Evolutionary conservation across 2,113 vertebrate species (phyloP).

Genomic region (Tympanuchus pallidicinctus): DNA sequence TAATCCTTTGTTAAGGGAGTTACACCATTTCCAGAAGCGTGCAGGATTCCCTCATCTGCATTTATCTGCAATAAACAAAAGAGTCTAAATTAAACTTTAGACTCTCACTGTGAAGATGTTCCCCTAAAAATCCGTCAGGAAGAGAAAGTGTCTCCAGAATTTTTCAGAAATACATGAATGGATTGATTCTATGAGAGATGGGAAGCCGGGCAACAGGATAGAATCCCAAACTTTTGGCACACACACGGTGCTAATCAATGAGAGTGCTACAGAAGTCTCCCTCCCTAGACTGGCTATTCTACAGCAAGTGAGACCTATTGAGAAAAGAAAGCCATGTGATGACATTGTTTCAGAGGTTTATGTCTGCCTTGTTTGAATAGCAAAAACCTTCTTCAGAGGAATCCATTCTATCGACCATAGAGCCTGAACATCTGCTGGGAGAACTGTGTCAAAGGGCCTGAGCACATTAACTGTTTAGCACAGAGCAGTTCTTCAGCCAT

Average conservation of each 20-base stretch:
- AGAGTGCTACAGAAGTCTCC: neutral
- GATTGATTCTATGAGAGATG: neutral
- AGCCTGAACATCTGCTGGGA: neutral
- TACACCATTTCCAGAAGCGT: slow-evolving; percentile 70
- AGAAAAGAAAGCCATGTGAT: slow-evolving; percentile 20
- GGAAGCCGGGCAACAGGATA: neutral
- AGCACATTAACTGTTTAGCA: slow-evolving; percentile 33
- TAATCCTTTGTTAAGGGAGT: slow-evolving; percentile 78
- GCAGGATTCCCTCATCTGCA: slow-evolving; percentile 87
- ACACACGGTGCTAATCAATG: neutral
- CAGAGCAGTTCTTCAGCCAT: neutral
- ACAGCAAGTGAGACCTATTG: neutral
- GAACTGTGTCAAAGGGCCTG: slow-evolving; percentile 34
- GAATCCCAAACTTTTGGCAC: neutral
- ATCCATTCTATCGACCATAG: slow-evolving; percentile 7
- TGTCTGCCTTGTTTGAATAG: slow-evolving; percentile 45
- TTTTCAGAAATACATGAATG: neutral
- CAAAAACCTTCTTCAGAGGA: slow-evolving; percentile 58
- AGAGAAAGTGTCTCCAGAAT: neutral
- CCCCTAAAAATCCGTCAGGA: neutral
- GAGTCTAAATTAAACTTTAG: neutral
- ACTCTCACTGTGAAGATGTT: neutral
- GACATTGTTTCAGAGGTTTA: slow-evolving; percentile 47
- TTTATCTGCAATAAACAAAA: slow-evolving; percentile 74
- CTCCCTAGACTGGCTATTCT: neutral